Base-by-base conservation (phyloP, 2,888 invertebrate species). In the Blomia tropicalis region DNA sequence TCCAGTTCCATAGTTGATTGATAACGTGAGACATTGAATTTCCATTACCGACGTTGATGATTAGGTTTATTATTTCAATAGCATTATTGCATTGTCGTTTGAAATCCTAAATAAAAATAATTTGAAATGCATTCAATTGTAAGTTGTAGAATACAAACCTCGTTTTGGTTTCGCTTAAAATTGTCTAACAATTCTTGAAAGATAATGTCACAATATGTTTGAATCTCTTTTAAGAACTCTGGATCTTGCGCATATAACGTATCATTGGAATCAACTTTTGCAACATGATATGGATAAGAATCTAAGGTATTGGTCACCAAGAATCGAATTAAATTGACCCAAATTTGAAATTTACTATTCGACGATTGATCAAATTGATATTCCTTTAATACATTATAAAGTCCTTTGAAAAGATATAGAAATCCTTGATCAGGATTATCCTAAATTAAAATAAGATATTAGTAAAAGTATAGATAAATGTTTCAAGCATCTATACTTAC, bases 241-340 rank as follows among this genome's bases (percentile, higher is more conserved):
- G 82, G 80, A 75, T 92, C 91, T 14, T 83, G 82, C 5, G 92
- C 92, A 72, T 93, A 95, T 43, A 95, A 76, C 63, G 83, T 80
- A 74, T 95, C 92, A 72, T 95, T 95, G 2, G 92, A 90, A 71
- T 92, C 84, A 65, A 93, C 89, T 77, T 82, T 83, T 67, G 85
- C 84, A 63, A 92, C 81, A 70, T 87, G 86, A 74, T 93, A 90
- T 0, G 84, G 82, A 74, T 88, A 92, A 59, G 75, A 79, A 67
- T 90, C 88, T 72, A 89, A 85, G 17, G 83, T 81, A 74, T 85
- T 81, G 43, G 83, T 81, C 59, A 85, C 82, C 7, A 92, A 76
- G 72, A 89, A 77, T 71, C 87, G 84, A 27, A 93, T 74, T 2
- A 84, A 83, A 69, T 82, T 80, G 17, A 89, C 75, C 70, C 88